Conservation (phyloP, 64 coral and sea anemone species). For the Catalaphyllia jardinei region DNA sequence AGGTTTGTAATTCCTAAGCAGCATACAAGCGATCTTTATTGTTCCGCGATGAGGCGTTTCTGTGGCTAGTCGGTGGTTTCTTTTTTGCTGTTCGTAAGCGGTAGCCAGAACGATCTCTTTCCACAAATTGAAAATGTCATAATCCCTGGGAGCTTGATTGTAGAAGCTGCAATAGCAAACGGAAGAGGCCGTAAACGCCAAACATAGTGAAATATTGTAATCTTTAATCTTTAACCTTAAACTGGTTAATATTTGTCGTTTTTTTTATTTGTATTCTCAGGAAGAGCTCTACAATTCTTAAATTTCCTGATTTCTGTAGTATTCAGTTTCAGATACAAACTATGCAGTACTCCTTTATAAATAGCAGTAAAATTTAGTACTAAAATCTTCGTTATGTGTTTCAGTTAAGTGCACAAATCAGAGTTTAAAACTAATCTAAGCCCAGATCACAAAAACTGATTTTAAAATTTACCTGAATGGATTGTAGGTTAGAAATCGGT, state of each 20-base stretch:
- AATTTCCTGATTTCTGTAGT: too few species aligned
- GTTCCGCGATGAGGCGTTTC: neutral
- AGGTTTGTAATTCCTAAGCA: constrained; percentile 36
- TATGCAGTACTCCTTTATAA: too few species aligned
- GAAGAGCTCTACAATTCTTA: too few species aligned
- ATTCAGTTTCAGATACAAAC: too few species aligned
- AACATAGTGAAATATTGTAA: too few species aligned
- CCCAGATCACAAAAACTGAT: neutral
- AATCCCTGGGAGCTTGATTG: neutral
- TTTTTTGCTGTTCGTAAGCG: neutral
- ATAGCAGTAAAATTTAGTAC: neutral
- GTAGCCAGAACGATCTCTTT: neutral
- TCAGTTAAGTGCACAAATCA: neutral
- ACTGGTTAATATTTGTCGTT: too few species aligned
- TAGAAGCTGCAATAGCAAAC: neutral
- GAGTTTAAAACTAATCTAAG: too few species aligned
- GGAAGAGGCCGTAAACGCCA: neutral
- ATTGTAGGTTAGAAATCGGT: constrained; percentile 17
- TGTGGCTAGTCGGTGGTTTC: neutral
- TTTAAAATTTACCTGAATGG: neutral
- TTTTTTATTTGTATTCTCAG: too few species aligned
- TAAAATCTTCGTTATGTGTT: neutral
- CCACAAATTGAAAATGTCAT: neutral
- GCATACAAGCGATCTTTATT: constrained; percentile 22
- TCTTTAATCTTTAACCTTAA: too few species aligned